phyloP scores from a whole-genome alignment of 2,888 invertebrate species.

The Amiota communis region DNA sequence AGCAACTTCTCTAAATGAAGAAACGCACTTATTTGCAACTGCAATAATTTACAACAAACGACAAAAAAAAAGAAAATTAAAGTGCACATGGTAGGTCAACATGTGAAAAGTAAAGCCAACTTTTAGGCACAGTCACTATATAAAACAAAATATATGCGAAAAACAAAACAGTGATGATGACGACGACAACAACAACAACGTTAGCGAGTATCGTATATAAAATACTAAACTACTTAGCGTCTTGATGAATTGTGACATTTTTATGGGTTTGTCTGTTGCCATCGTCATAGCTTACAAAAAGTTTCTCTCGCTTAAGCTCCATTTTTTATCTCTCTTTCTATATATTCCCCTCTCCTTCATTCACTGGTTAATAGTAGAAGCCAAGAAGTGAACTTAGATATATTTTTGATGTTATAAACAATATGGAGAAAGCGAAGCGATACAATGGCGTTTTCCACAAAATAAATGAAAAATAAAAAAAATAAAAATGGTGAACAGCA shows the following conservation, averaged over 20 bases:
- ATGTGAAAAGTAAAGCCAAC: conserved; percentile 5
- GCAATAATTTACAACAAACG: conserved; percentile 15
- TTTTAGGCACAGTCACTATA: conserved; percentile 5
- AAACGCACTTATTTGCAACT: conserved; percentile 17
- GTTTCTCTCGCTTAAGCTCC: background rate
- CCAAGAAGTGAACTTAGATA: conserved; percentile 1
- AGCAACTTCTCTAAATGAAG: background rate
- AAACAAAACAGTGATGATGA: background rate
- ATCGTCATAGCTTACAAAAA: background rate
- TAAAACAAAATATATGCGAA: conserved; percentile 1
- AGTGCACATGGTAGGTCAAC: background rate
- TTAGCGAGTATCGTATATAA: conserved; percentile 41
- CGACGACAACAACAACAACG: conserved; percentile 41
- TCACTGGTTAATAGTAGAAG: no score
- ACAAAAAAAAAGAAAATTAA: background rate
- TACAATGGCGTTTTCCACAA: background rate
- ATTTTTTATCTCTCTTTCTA: no score
- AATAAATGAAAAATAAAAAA: background rate
- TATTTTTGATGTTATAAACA: background rate
- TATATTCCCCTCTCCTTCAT: no score
- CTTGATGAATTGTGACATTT: conserved; percentile 66
- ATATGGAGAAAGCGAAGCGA: conserved; percentile 3
- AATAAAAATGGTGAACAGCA: background rate
- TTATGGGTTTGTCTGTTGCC: conserved; percentile 61
- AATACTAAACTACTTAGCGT: conserved; percentile 61